Base-by-base conservation (phyloP, 2,888 invertebrate genomes). In the Dendrolimus pini region DNA sequence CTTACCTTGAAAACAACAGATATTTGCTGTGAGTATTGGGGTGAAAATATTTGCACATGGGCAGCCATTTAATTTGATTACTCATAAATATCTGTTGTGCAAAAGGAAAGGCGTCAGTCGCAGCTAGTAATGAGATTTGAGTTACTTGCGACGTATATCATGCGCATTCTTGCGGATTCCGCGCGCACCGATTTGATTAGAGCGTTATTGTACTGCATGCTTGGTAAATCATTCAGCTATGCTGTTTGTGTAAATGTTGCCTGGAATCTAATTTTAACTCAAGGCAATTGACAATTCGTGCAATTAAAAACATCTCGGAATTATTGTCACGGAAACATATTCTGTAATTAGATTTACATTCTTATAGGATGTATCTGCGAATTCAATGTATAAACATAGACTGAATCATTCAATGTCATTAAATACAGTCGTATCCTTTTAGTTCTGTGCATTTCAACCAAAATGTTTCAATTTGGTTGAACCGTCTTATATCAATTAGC, bases 131-230 rank as follows among this genome's bases (percentile, higher is more conserved):
- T 82, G 70, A 74, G 85, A 85, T 86, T 79, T 68, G 61, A 65
- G 58, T 69, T 65, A 67, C 62, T 67, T 62, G 59, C 63, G 62
- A 63, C 68, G 68, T 74, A 70, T 74, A 75, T 70, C 67, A 65
- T 59, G 62, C 56, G 77, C 82, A 83, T 69, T 83, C 59, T 56
- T 77, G 64, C 58, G 85, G 85, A 77, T 86, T 85, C 87, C 69
- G 61, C 64, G 64, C 65, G 69, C 62, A 70, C 71, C 84, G 83
- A 86, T 85, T 85, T 76, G 76, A 85, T 85, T 83, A 85, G 68
- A 58, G 57, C 61, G 63, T 63, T 63, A 69, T 64, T 61, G 62
- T 56, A 54, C 53, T 59, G 60, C 57, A 56, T 57, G 58, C 57
- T 54, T 54, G 54, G 55, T 54, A 56, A 62, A 65, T 60, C 55